Evolutionary conservation across 1,140 invertebrate species (phyloP), one percentile per base, ranked within the genome.

Genomic region (Episyrphus balteatus): DNA sequence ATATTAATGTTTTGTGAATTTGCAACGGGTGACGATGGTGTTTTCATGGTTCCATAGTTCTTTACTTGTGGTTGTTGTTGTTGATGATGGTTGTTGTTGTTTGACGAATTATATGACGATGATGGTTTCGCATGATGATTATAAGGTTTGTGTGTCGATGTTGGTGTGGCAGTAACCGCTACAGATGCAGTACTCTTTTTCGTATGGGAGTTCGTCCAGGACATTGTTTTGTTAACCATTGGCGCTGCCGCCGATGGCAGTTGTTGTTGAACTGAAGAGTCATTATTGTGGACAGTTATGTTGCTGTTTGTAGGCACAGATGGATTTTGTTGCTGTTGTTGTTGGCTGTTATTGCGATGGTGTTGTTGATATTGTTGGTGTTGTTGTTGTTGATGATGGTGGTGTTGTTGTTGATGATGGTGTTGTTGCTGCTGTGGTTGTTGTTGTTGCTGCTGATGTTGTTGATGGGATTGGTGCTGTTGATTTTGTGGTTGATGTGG

Each of bases 141-240:
- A 46, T 33, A 26, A 17, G 10, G 11, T n/a, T 61, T 17, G 17
- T 40, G 39, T 40, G n/a, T 14, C 5, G n/a, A 18, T 21, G 30
- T 5, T 13, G 63, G 63, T 12, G 63, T 63, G 17, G 63, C 63
- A 14, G 63, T 66, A 11, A 66, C 63, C 8, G 63, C 59, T 34
- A 66, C 63, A 19, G 63, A 62, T 30, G 63, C 61, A 7, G 63
- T 66, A 18, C 59, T 62, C 44, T 66, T 66, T 42, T 66, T 66
- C 43, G 58, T 62, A 49, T 64, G 62, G 0, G 62, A 62, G 30
- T 66, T 66, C 1, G 63, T 66, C 63, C 63, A 66, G 41, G 63
- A 66, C 59, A 62, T 66, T 9, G 57, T 55, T 42, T 65, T 66
- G 58, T 66, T 15, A 61, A 53, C 50, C 62, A 31, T 49, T 54